phyloP scores from a whole-genome alignment of 2,888 invertebrate species.

The Tortrix viridana region DNA sequence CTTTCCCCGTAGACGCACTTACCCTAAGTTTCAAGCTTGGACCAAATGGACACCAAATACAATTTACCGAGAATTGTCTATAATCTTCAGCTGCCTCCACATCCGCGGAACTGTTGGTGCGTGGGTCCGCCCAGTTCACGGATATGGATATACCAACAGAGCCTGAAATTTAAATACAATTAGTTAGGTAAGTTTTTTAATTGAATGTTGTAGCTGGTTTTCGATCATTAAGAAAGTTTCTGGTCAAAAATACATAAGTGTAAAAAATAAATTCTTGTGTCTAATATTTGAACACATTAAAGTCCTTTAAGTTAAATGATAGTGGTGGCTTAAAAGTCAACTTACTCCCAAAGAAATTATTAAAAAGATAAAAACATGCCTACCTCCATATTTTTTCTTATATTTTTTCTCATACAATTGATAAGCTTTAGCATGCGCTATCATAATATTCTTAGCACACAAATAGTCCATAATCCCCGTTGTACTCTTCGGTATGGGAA shows the following conservation, averaged over 20 bases:
- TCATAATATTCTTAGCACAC: slow-evolving; percentile 78
- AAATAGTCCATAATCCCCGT: slow-evolving; percentile 78
- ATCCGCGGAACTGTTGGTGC: slow-evolving; percentile 59
- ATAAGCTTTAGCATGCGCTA: slow-evolving; percentile 85
- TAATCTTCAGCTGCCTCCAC: slow-evolving; percentile 61
- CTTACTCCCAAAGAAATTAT: neutral
- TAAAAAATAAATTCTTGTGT: too few species aligned
- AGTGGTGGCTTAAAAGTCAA: too few species aligned
- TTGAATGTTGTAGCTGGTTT: too few species aligned
- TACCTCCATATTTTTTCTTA: slow-evolving; percentile 62
- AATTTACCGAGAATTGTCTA: slow-evolving; percentile 66
- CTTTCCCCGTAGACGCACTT: too few species aligned
- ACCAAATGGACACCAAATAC: too few species aligned
- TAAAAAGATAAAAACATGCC: slow-evolving; percentile 25
- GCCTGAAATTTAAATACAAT: slow-evolving; percentile 50
- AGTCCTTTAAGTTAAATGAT: too few species aligned
- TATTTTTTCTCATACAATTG: slow-evolving; percentile 69
- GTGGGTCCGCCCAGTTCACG: slow-evolving; percentile 64
- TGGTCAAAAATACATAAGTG: too few species aligned
- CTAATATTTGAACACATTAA: too few species aligned
- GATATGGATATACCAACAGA: slow-evolving; percentile 64
- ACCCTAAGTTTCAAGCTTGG: too few species aligned
- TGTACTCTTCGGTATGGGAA: slow-evolving; percentile 52
- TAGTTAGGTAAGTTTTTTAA: neutral
- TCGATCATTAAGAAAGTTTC: too few species aligned